Evolutionary conservation across 2,888 invertebrate genomes (phyloP).

Genomic region (Salticus scenicus): DNA sequence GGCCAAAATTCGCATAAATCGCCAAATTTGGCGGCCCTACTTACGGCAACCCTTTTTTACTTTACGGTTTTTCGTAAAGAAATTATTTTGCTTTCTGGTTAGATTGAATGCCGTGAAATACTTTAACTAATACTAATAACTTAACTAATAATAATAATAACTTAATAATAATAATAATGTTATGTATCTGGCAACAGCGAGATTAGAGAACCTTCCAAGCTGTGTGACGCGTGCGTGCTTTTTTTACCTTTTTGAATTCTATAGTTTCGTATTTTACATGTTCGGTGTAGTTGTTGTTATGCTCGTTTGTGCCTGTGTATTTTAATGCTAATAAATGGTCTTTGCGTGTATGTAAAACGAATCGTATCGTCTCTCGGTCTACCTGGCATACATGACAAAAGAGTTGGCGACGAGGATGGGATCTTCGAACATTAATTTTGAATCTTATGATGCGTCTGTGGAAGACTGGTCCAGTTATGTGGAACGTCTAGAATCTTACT

Average conservation of each 20-base stretch:
- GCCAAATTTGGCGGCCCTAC: no score
- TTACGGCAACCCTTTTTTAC: no score
- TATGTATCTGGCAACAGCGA: constrained; percentile 48
- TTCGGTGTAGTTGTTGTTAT: constrained; percentile 43
- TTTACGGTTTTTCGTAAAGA: no score
- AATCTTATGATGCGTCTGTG: constrained; percentile 49
- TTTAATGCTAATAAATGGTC: constrained; percentile 28
- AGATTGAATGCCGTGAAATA: no score
- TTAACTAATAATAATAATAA: no score
- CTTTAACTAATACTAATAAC: no score
- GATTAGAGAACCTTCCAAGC: constrained; percentile 40
- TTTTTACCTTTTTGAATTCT: constrained; percentile 22
- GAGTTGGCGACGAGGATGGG: constrained; percentile 47
- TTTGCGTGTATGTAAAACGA: constrained; percentile 45
- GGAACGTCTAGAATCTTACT: constrained; percentile 48
- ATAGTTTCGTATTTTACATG: constrained; percentile 38
- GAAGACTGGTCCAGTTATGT: constrained; percentile 49
- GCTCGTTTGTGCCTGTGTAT: constrained; percentile 40
- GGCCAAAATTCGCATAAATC: no score
- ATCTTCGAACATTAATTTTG: constrained; percentile 52
- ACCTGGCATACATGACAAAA: constrained; percentile 42
- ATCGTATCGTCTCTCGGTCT: constrained; percentile 52
- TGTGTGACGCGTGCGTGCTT: constrained; percentile 31
- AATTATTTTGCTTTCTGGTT: no score
- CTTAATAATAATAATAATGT: no score